Evolutionary conservation across 2,888 invertebrate species (phyloP).

Genomic region (Herminia tarsipennalis): DNA sequence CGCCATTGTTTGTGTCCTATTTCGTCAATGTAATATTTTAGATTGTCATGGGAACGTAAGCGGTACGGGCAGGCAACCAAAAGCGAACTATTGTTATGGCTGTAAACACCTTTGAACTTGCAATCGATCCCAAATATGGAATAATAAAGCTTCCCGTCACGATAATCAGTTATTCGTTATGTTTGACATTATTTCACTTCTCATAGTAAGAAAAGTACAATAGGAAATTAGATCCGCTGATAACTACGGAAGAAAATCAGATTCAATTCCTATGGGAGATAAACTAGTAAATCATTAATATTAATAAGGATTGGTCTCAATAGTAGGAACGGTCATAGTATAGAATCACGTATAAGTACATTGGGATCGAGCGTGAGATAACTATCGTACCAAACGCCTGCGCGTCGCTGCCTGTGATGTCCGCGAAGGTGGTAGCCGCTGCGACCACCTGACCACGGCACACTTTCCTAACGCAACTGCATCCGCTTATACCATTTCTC

Average conservation of each 20-base stretch:
- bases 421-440: constrained; percentile 53
- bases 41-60: too few species aligned
- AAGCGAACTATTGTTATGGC: too few species aligned
- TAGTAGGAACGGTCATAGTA: constrained; percentile 17
- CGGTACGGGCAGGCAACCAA: too few species aligned
- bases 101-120: too few species aligned
- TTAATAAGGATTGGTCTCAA: constrained; percentile 24
- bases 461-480: constrained; percentile 74
- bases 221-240: background rate
- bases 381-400: constrained; percentile 52
- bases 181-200: too few species aligned
- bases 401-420: constrained; percentile 56
- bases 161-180: too few species aligned
- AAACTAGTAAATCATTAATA: constrained; percentile 6
- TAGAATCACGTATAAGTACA: constrained; percentile 52
- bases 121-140: too few species aligned
- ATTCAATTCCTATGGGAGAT: constrained; percentile 25
- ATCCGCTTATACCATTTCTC: constrained; percentile 69
- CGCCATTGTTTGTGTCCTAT: too few species aligned
- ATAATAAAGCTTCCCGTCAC: too few species aligned
- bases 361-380: constrained; percentile 61
- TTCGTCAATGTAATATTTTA: too few species aligned
- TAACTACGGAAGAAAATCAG: constrained; percentile 8
- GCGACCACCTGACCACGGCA: constrained; percentile 63
- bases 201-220: background rate